Base-by-base conservation (phyloP, 2,888 invertebrate species). In the Acronicta aceris region DNA sequence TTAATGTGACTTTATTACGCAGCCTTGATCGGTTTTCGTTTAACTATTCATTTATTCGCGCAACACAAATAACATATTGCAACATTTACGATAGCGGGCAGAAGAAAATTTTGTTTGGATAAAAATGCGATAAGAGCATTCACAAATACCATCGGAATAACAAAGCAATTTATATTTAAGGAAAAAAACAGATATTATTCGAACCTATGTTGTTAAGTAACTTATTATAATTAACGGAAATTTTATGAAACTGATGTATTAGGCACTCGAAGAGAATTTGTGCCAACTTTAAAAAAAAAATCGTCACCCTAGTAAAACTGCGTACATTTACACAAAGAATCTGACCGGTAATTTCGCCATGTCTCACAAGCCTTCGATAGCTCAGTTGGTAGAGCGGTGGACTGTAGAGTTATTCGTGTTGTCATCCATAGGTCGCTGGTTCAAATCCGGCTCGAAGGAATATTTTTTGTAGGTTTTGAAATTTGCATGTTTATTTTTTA, bases 381-480 rank as follows among this genome's bases (percentile, higher is more conserved):
- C 93, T 93, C 93, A 93, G 92, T 93, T 93, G 93, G 93, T 93
- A 92, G 93, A 93, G 93, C 93, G 93, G 92, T 93, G 93, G 93
- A 92, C 92, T 87, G 85, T 85, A 85, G 79, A 59, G 69, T 56
- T 65, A 40, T 21, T 56, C 27, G 0, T 57, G 65, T 73, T 83
- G 95, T 67, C 45, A 95, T 95, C 95, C 95, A 95, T 95, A 95
- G 95, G 95, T 95, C 95, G 94, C 95, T 95, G 95, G 95, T 95
- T 95, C 95, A 95, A 95, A 95, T 95, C 95, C 95, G 95, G 95
- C 94, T 95, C 95, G 95, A 95, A 95, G 95, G 95, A 95, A 42
- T 68, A 38, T 82, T 83, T 88, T 84, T 84, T 59, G 43, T 15
- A 65, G 16, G 27, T 40, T 51, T 10, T 13, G 2, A 16, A 21